phyloP scores from a whole-genome alignment of 2,113 vertebrate species.

The Coryphaenoides rupestris region DNA sequence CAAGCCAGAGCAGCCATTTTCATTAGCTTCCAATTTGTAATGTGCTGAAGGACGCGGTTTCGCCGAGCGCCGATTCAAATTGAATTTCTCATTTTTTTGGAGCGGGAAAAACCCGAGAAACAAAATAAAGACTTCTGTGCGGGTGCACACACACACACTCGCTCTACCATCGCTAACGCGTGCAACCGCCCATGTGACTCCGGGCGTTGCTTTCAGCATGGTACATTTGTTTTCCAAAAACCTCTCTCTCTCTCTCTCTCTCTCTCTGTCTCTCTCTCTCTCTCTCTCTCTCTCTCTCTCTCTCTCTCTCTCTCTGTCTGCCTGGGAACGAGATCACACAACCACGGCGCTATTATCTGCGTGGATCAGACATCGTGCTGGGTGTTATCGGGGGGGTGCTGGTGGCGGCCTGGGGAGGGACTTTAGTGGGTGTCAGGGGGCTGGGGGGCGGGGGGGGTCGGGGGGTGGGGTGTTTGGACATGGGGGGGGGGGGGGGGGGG shows the following conservation, averaged over 20 bases:
- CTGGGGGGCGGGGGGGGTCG: conserved; percentile 12
- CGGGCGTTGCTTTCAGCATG: no score
- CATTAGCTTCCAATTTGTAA: conserved; percentile 68
- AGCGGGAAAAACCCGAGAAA: conserved; percentile 22
- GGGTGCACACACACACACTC: conserved; percentile 5
- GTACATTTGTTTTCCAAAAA: conserved; percentile 8
- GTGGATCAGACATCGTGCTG: conserved; percentile 6
- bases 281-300: no score
- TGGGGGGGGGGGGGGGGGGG: conserved; percentile 6
- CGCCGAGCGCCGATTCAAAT: conserved; percentile 64
- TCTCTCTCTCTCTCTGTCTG: conserved; percentile 1
- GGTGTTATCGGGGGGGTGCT: background rate
- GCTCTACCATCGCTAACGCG: background rate
- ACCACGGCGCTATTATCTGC: conserved; percentile 8
- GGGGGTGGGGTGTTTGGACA: background rate
- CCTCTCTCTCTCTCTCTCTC: no score
- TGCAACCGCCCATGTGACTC: no score
- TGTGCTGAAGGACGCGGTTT: conserved; percentile 61
- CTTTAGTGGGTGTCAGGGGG: background rate
- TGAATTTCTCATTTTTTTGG: conserved; percentile 59
- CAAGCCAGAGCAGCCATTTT: conserved; percentile 60
- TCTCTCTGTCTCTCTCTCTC: no score
- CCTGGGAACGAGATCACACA: conserved; percentile 5
- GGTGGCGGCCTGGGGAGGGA: background rate
- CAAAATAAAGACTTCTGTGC: conserved; percentile 1